Conservation (phyloP, 2,797 vertebrate species). For the Coreius guichenoti region DNA sequence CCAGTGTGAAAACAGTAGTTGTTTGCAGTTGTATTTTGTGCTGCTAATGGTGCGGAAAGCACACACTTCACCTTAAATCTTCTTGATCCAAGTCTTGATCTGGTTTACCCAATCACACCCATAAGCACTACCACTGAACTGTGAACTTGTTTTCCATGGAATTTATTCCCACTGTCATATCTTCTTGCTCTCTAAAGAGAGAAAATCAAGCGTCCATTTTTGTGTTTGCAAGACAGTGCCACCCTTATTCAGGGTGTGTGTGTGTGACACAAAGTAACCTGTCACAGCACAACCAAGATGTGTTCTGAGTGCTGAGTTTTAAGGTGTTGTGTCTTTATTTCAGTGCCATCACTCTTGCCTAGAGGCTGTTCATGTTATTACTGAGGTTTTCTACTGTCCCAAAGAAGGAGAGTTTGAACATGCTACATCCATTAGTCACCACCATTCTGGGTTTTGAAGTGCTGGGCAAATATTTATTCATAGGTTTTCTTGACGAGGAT, state of each 20-base stretch:
- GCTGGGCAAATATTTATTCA: not conserved
- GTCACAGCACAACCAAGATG: not conserved
- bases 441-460: not conserved
- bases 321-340: not conserved
- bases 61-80: not conserved
- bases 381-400: not conserved
- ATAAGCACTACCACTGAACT: not conserved
- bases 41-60: not conserved
- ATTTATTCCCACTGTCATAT: not conserved
- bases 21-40: slow-evolving; percentile 22
- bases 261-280: not conserved
- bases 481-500: not conserved
- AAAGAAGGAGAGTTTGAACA: not conserved
- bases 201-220: not conserved
- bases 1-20: slow-evolving; percentile 6
- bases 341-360: not conserved
- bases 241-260: not conserved
- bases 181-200: not conserved
- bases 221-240: not conserved
- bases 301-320: not conserved
- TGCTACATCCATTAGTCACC: not conserved
- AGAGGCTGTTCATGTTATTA: not conserved
- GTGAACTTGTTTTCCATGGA: not conserved
- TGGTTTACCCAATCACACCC: not conserved
- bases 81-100: slow-evolving; percentile 2